These are phyloP conservation scores for Hydrochoerus hydrochaeris DNA, from an alignment of 2,113 vertebrate genomes.

Conservation along the genomic window DNA sequence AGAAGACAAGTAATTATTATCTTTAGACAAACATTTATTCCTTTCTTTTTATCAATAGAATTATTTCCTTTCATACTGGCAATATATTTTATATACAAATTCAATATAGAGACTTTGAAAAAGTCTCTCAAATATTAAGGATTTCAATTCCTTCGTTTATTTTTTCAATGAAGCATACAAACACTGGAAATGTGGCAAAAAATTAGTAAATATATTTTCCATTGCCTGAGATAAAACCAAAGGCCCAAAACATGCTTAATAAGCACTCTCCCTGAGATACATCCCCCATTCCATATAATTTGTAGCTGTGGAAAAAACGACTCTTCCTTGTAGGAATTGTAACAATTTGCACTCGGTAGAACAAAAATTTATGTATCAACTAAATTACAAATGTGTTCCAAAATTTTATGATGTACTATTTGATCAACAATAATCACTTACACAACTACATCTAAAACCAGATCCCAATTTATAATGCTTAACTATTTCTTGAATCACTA, in stretches of 20 bases:
- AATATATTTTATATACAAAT: not conserved
- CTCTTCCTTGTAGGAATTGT: not conserved
- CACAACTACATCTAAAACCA: not conserved
- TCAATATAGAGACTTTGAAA: not conserved
- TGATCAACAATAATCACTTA: not conserved
- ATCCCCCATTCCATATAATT: not conserved
- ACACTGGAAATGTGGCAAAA: not conserved
- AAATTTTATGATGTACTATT: not conserved
- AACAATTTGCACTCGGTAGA: not conserved
- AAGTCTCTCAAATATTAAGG: slow-evolving; percentile 12
- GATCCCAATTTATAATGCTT: not conserved
- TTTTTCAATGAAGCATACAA: not conserved
- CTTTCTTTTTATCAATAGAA: not conserved
- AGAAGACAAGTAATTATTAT: not conserved
- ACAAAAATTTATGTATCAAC: not conserved
- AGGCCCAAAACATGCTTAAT: not conserved
- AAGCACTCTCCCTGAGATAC: not conserved
- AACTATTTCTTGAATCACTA: slow-evolving; percentile 24
- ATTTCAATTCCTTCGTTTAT: not conserved
- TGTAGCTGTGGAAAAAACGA: not conserved
- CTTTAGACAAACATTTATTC: not conserved
- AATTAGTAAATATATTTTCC: not conserved
- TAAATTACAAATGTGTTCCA: not conserved
- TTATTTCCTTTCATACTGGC: not conserved
- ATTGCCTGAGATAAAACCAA: not conserved